A percentile compares a stretch with the other conserved stretches of the same genome.
Conservation (phyloP, 1,140 invertebrate genomes). For the Papilio polytes region DNA sequence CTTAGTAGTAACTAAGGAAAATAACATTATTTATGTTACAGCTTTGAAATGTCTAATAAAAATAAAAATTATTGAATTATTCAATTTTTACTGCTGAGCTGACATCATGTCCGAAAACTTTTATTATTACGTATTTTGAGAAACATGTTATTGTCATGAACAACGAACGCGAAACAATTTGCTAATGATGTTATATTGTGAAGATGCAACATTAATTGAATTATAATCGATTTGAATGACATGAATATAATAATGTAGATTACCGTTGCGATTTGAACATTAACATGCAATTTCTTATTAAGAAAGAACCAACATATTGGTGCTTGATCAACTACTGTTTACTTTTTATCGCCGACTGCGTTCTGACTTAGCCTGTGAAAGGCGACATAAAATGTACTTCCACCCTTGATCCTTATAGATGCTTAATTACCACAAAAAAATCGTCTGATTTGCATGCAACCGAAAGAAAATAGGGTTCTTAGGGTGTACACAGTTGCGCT, state of each 20-base stretch:
- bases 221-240: background rate
- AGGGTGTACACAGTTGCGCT: too few relatives aligned
- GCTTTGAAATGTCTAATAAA: background rate
- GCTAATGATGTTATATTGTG: background rate
- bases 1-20: background rate
- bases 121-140: background rate
- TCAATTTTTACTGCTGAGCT: background rate
- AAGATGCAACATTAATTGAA: background rate
- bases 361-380: too few relatives aligned
- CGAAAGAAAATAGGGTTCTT: too few relatives aligned
- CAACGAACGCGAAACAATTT: background rate
- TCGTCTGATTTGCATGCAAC: too few relatives aligned
- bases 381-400: too few relatives aligned
- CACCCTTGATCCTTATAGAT: too few relatives aligned
- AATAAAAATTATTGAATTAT: background rate
- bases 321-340: too few relatives aligned
- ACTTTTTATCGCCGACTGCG: too few relatives aligned
- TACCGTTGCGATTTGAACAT: too few relatives aligned
- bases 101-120: background rate
- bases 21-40: background rate
- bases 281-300: background rate
- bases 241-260: background rate
- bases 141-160: background rate
- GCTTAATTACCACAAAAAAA: too few relatives aligned
- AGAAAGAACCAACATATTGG: too few relatives aligned